A percentile compares a stretch with the other conserved stretches of the same genome.
These are phyloP conservation scores for Thamnophis elegans DNA, from an alignment of 2,797 vertebrate species.

Conservation along the genomic window DNA sequence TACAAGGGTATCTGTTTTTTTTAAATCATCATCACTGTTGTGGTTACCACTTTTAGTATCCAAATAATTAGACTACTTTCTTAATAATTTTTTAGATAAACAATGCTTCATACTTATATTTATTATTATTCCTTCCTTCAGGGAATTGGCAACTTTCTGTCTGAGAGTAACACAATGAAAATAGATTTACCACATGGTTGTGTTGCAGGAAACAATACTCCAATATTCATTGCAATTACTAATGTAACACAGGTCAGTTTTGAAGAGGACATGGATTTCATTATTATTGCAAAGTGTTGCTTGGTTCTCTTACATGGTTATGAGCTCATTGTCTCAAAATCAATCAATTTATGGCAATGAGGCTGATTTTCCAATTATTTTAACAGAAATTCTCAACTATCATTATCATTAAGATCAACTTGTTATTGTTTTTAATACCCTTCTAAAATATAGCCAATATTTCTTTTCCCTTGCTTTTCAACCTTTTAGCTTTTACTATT, in stretches of 20 bases:
- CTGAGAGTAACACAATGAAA: background rate
- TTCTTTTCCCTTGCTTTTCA: background rate
- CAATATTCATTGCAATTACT: fast-evolving
- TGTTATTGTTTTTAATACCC: background rate
- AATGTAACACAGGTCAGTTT: fast-evolving
- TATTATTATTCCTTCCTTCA: background rate
- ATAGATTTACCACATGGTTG: constrained; percentile 66
- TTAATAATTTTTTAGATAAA: background rate
- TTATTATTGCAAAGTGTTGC: background rate
- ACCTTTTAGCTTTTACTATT: background rate
- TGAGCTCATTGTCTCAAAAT: background rate
- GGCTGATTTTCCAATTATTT: background rate
- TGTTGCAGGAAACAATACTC: constrained; percentile 64
- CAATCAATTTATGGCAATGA: background rate
- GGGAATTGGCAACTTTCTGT: background rate
- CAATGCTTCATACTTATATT: background rate
- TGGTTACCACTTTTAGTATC: background rate
- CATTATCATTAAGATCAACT: background rate
- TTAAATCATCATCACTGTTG: background rate
- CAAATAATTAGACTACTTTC: background rate
- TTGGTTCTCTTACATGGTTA: background rate
- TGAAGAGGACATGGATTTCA: background rate
- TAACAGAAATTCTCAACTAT: background rate
- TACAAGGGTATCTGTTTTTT: background rate
- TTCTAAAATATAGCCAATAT: background rate